These are phyloP conservation scores for Sitophilus oryzae DNA, from an alignment of 1,140 invertebrate species.

Conservation along the genomic window DNA sequence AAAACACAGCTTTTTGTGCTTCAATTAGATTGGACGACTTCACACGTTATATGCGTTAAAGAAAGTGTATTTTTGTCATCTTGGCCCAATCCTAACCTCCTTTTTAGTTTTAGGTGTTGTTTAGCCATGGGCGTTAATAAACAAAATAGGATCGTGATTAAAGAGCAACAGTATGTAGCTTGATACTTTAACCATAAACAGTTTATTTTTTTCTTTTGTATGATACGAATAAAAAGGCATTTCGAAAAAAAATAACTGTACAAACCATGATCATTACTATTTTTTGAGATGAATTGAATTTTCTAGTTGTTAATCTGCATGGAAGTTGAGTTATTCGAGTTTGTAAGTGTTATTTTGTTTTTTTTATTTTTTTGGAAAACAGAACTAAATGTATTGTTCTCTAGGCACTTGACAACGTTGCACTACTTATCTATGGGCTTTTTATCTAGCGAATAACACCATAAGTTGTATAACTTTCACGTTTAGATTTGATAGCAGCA, in stretches of 20 bases:
- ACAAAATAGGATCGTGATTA: slow-evolving; percentile 1
- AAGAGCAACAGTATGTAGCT: slow-evolving; percentile 16
- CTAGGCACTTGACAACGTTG: slow-evolving; percentile 12
- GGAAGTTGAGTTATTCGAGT: slow-evolving; percentile 6
- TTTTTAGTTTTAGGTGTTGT: slow-evolving; percentile 16
- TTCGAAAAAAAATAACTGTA: too few relatives aligned
- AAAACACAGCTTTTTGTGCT: slow-evolving; percentile 27
- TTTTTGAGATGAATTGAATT: neutral
- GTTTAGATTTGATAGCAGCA: slow-evolving; percentile 39
- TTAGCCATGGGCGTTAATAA: slow-evolving; percentile 6
- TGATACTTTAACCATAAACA: too few relatives aligned
- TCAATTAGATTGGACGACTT: too few relatives aligned
- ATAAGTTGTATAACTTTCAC: slow-evolving; percentile 28
- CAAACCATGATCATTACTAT: too few relatives aligned
- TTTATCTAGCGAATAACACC: slow-evolving; percentile 33
- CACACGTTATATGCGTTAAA: too few relatives aligned
- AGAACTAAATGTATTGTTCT: slow-evolving; percentile 11
- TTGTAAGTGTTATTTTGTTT: too few relatives aligned
- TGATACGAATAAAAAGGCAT: too few relatives aligned
- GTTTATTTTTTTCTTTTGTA: too few relatives aligned
- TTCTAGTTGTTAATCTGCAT: slow-evolving; percentile 7
- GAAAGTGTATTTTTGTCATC: neutral
- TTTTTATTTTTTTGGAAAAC: slow-evolving; percentile 5
- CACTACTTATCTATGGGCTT: slow-evolving; percentile 34
- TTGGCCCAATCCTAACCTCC: slow-evolving; percentile 1